These are phyloP conservation scores for Crocuta crocuta DNA, from an alignment of 2,113 vertebrate genomes.

Conservation along the genomic window DNA sequence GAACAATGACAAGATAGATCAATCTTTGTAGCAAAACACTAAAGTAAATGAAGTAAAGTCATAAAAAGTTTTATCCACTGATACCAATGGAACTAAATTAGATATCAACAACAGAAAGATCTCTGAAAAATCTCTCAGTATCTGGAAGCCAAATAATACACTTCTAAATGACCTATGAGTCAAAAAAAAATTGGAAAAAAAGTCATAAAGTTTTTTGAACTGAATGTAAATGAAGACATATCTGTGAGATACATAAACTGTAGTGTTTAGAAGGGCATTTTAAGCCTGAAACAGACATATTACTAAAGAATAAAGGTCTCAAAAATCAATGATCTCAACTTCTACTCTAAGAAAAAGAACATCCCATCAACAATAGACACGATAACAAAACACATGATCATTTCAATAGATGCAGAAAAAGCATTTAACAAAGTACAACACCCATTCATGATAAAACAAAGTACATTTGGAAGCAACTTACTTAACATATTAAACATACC, in stretches of 20 bases:
- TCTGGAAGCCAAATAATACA: not conserved
- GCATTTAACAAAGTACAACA: not conserved
- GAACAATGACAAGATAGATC: not conserved
- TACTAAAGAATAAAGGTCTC: not conserved
- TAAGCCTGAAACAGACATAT: not conserved
- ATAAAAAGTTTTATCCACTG: not conserved
- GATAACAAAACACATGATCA: not conserved
- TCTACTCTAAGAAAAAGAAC: not conserved
- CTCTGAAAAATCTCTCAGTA: not conserved
- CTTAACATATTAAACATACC: no score
- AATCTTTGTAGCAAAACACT: not conserved
- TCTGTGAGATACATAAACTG: not conserved
- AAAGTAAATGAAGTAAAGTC: not conserved
- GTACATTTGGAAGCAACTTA: not conserved
- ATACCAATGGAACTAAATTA: not conserved
- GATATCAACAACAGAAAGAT: not conserved
- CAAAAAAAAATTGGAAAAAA: not conserved
- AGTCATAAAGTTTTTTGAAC: not conserved
- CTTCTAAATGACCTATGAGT: not conserved
- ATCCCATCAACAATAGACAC: not conserved
- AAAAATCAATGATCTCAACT: not conserved
- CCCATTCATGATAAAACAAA: not conserved
- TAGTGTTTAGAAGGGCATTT: not conserved
- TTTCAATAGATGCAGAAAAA: not conserved
- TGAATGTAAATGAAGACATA: not conserved